Evolutionary conservation across 2,113 vertebrate genomes (phyloP).

Genomic region (Sinosuthora webbiana): DNA sequence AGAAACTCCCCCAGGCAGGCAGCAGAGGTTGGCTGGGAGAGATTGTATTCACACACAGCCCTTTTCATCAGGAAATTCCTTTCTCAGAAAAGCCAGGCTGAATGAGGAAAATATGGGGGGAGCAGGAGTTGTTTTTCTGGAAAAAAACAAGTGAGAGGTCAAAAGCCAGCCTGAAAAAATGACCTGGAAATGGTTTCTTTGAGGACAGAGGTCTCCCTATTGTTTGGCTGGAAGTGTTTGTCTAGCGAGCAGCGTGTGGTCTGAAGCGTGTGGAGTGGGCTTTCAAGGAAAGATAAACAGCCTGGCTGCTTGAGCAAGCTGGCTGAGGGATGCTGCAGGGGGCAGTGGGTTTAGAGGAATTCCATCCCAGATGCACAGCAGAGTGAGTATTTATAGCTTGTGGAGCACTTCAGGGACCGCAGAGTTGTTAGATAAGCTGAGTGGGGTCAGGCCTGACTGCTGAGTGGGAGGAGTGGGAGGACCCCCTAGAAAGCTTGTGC

Average conservation of each 20-base stretch:
- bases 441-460: background rate
- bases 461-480: background rate
- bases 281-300: constrained; percentile 75
- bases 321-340: constrained; percentile 43
- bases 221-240: constrained; percentile 59
- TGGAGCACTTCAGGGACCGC: background rate
- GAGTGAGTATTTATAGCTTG: constrained; percentile 39
- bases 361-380: background rate
- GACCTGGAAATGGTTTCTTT: constrained; percentile 69
- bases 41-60: constrained; percentile 43
- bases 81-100: constrained; percentile 63
- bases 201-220: constrained; percentile 66
- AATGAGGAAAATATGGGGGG: constrained; percentile 28
- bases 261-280: constrained; percentile 48
- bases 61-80: constrained; percentile 74
- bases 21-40: constrained; percentile 42
- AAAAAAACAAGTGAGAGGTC: constrained; percentile 67
- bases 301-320: background rate
- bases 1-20: constrained; percentile 34
- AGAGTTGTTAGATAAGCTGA: constrained; percentile 33
- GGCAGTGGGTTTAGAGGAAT: constrained; percentile 33
- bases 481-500: background rate
- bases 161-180: constrained; percentile 61
- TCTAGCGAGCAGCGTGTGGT: constrained; percentile 50
- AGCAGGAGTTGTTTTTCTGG: constrained; percentile 74